Percentiles rank a stretch among this genome's conserved stretches.
phyloP scores from a whole-genome alignment of 53 echinoderm and acorn worm genomes.

The Arbacia lixula region DNA sequence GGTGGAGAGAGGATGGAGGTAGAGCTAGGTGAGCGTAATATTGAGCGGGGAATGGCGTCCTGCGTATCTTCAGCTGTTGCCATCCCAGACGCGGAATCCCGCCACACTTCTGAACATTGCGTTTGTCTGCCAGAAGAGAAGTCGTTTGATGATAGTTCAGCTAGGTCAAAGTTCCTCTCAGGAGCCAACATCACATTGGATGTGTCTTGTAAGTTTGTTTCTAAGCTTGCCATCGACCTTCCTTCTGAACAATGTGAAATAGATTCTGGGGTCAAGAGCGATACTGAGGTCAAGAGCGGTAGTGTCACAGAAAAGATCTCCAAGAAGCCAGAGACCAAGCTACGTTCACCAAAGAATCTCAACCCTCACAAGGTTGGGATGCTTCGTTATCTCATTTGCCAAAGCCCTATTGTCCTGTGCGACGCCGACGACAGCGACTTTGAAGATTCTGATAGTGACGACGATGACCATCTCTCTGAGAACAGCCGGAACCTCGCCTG shows the following conservation, averaged over 20 bases:
- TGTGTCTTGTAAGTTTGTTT: neutral
- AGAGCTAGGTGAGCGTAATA: no score
- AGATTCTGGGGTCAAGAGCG: no score
- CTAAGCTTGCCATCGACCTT: neutral
- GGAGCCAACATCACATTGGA: neutral
- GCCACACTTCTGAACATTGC: constrained; percentile 7
- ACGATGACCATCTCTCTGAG: constrained; percentile 65
- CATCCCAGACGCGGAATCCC: neutral
- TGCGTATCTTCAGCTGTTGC: neutral
- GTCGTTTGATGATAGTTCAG: neutral
- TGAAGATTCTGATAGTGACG: constrained; percentile 66
- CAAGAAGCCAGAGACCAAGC: neutral
- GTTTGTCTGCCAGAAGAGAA: neutral
- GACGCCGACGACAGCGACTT: constrained; percentile 64
- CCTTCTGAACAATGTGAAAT: no score
- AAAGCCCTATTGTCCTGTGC: constrained; percentile 71
- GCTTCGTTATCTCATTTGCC: constrained; percentile 74
- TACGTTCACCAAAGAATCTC: neutral
- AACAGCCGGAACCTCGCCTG: constrained; percentile 59
- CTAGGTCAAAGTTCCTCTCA: neutral
- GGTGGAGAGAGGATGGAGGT: neutral
- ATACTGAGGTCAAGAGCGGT: no score
- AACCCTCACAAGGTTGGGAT: constrained; percentile 73
- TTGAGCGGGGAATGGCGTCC: no score
- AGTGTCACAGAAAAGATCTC: no score